Evolutionary conservation across 2,888 invertebrate genomes (phyloP), one percentile per base, ranked within the genome.

Genomic region (Lepidocyrtinus sp.): DNA sequence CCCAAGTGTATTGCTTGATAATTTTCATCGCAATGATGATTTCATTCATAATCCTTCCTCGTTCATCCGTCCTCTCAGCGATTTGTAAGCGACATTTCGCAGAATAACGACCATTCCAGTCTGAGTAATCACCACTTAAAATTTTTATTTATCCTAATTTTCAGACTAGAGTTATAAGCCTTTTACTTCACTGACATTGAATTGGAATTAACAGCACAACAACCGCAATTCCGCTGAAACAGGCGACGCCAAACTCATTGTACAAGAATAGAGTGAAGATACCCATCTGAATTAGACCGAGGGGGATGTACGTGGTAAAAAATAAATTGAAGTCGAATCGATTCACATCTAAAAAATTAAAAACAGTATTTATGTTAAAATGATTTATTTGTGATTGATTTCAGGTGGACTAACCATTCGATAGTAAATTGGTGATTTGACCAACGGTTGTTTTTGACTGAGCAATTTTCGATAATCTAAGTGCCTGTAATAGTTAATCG

Each of bases 361-460:
- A 36, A 36, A 68, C 3, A 68, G 21, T 21, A 25, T 5, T 22
- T 25, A 36, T 36, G 36, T 7, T 88, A 97, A 95, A 85, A 96
- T 92, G 74, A 96, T 92, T n/a, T 95, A 95, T 88, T 96, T 92
- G 88, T 98, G 98, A 88, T 98, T 96, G n/a, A n/a, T n/a, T n/a
- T n/a, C n/a, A n/a, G 95, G 85, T 98, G 95, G 24, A 21, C 19
- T 45, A 5, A 89, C 99, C 98, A 88, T 98, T 99, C 0, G 98
- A 97, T 75, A 99, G 90, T 12, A 98, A 91, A 88, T 98, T 98
- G 26, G 98, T 96, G 75, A 98, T 93, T 89, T 98, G 96, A 0
- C 98, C 98, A 0, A 95, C 93, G 0, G 96, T 94, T 0, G 96
- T 96, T 88, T 96, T 93, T 2, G 94, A 94, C 62, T 96, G 89